A percentile compares a stretch with the other conserved stretches of the same genome.
Conservation (phyloP, 2,797 vertebrate genomes). For the Arnoldichthys spilopterus region DNA sequence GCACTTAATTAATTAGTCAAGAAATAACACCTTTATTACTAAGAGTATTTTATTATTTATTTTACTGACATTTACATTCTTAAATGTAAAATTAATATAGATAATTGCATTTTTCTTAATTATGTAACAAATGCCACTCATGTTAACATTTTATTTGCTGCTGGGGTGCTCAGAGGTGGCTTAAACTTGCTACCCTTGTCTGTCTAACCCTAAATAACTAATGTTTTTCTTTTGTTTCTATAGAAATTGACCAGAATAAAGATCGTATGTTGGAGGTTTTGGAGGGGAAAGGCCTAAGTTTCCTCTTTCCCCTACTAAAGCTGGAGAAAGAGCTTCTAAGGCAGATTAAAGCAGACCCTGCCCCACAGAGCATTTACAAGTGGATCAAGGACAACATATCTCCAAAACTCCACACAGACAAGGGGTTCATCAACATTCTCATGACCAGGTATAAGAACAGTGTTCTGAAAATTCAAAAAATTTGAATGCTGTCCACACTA, state of each 20-base stretch:
- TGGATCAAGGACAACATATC: constrained; percentile 99
- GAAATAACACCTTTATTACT: no score
- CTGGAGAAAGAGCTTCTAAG: constrained; percentile 97
- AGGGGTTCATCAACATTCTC: constrained; percentile 99
- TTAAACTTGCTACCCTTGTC: no score
- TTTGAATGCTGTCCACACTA: neutral
- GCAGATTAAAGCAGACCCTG: constrained; percentile 95
- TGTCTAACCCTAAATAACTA: no score
- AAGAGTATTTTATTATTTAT: no score
- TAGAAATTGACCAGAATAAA: constrained; percentile 99
- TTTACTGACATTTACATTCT: no score
- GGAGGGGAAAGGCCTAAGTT: constrained; percentile 96
- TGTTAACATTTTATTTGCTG: no score
- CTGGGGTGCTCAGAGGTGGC: no score
- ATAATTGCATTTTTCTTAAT: no score
- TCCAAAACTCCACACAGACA: constrained; percentile 96
- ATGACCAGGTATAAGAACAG: constrained; percentile 87
- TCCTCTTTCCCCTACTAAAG: constrained; percentile 97
- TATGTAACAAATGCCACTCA: no score
- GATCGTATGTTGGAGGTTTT: constrained; percentile 99
- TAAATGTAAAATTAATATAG: no score
- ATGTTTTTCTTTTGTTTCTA: no score
- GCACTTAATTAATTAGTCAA: no score
- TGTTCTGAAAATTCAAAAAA: neutral
- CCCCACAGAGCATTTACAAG: constrained; percentile 97